Conservation (phyloP, 2,888 invertebrate genomes). For the Eumerus sabulonum region DNA sequence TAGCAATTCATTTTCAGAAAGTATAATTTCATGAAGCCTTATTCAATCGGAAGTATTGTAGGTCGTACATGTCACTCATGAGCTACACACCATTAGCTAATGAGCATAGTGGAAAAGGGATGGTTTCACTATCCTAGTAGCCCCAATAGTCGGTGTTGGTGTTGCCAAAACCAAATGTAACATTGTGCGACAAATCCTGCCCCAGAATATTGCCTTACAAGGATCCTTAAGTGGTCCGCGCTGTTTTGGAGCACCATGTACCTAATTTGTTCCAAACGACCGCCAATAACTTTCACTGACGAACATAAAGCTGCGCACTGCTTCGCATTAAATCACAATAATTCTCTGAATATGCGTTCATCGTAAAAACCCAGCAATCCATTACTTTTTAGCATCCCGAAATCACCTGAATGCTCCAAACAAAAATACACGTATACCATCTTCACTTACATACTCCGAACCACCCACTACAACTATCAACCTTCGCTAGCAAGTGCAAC, state of each 20-base stretch:
- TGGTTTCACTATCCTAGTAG: too few relatives aligned
- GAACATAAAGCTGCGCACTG: conserved; percentile 12
- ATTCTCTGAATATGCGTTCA: conserved; percentile 4
- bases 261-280: neutral
- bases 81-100: too few relatives aligned
- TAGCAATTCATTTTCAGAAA: too few relatives aligned
- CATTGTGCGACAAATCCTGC: too few relatives aligned
- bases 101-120: too few relatives aligned
- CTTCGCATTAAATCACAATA: conserved; percentile 25
- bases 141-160: too few relatives aligned
- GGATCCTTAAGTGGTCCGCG: too few relatives aligned
- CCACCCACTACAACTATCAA: neutral
- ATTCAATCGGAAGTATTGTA: too few relatives aligned
- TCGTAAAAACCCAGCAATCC: conserved; percentile 16
- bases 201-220: too few relatives aligned
- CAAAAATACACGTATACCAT: neutral
- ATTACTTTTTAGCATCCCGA: conserved; percentile 22
- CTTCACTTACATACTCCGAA: neutral
- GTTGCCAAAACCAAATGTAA: too few relatives aligned
- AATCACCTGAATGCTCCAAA: conserved; percentile 1
- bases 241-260: neutral
- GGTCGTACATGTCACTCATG: too few relatives aligned
- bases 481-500: neutral
- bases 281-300: conserved; percentile 11
- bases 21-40: too few relatives aligned